These are phyloP conservation scores for Arrhopalites spinosus DNA, from an alignment of 2,888 invertebrate genomes.

Conservation along the genomic window DNA sequence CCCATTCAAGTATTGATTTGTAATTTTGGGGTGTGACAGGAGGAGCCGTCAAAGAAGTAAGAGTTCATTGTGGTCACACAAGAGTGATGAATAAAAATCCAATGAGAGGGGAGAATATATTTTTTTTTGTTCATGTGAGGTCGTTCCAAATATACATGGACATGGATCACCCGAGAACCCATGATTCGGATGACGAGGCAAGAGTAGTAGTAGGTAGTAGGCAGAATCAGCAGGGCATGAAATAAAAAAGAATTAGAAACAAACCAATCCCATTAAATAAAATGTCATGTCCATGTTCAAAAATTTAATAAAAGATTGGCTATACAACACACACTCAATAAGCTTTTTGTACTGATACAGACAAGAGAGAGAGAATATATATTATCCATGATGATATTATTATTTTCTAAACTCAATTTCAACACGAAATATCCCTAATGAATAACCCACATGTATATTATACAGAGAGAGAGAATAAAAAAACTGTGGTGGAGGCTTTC, in stretches of 20 bases:
- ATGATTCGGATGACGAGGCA: constrained; percentile 19
- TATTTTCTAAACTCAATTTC: constrained; percentile 7
- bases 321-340: constrained; percentile 1
- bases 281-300: constrained; percentile 30
- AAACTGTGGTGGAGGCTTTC: constrained; percentile 1
- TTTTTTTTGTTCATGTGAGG: not conserved
- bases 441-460: not conserved
- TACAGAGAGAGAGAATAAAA: not conserved
- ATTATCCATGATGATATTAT: not conserved
- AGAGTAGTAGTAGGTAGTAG: not conserved
- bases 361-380: no score
- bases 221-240: constrained; percentile 16
- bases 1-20: constrained; percentile 22
- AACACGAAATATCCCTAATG: not conserved
- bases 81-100: not conserved
- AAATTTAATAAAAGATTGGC: constrained; percentile 17
- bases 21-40: constrained; percentile 30
- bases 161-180: not conserved
- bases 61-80: not conserved
- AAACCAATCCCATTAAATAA: constrained; percentile 36
- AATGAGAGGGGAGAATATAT: no score
- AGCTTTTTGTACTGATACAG: no score
- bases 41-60: not conserved
- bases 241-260: constrained; percentile 35
- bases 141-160: not conserved